Base-by-base conservation (phyloP, 1,140 invertebrate genomes). In the Charaxes varanes region DNA sequence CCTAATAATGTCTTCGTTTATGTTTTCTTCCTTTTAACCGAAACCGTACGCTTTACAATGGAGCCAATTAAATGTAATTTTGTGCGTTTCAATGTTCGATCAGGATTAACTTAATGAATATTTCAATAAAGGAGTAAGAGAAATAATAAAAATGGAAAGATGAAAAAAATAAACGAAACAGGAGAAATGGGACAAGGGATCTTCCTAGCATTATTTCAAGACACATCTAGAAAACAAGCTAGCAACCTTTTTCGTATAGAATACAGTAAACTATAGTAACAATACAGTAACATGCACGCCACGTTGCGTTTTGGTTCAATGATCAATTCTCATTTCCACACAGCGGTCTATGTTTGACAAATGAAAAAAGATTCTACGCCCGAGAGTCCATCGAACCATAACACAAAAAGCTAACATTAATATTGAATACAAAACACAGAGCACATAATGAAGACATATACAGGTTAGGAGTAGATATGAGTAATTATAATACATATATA, bases 361-460 rank as follows among this genome's bases (percentile, higher is more conserved):
- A 56, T 53, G 31, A 54, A 53, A 52, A 51, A 40, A 37, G 50
- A 57, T 53, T 45, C 27, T 56, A 61, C 60, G 58, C 45, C 61
- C 43, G 34, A 45, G 48, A 57, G 53, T 59, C 54, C 71, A 78
- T 77, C 70, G 79, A 80, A 80, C 79, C 79, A 83, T 57, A 80
- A 78, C 77, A 73, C 72, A 81, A 81, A 65, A 80, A 81, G 74
- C 77, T 80, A 77, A 80, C 77, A 81, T 84, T 78, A 80, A 83
- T 73, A 68, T 64, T 65, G 47, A 66, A 64, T 70, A 83, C 67
- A 79, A 62, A 78, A 72, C 76, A 81, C 76, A 81, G 65, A 79
- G 68, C 77, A 76, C 69, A 84, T 74, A 72, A 81, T 83, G 74
- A 78, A 81, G 71, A 69, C 67, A 85, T 86, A 85, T 79, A 86